Conservation (phyloP, 2,113 vertebrate genomes). For the Copsychus sechellarum region DNA sequence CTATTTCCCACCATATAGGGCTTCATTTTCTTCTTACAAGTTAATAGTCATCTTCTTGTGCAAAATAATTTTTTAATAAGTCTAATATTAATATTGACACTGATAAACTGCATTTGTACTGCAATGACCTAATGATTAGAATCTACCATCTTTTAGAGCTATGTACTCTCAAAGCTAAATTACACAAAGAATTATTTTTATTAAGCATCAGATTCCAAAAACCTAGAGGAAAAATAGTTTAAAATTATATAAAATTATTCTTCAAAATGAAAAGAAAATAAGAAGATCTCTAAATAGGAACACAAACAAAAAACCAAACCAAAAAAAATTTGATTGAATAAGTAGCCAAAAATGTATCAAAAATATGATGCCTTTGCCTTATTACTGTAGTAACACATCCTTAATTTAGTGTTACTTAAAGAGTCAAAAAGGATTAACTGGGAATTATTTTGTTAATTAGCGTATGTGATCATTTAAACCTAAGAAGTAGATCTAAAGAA, state of each 20-base stretch:
- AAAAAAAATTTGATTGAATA: background rate
- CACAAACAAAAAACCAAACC: fast-evolving
- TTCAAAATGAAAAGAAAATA: background rate
- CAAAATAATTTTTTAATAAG: background rate
- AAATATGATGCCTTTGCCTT: background rate
- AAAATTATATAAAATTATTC: background rate
- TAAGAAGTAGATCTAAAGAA: background rate
- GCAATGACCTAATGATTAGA: background rate
- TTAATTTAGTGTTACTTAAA: background rate
- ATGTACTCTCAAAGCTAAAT: background rate
- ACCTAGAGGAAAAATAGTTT: background rate
- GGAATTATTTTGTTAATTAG: background rate
- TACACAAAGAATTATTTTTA: background rate
- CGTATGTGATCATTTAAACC: background rate
- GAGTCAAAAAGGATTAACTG: background rate
- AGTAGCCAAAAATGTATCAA: background rate
- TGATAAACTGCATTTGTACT: background rate
- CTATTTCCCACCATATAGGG: background rate
- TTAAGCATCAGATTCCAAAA: background rate
- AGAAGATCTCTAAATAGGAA: background rate
- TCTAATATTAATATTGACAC: background rate
- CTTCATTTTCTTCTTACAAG: background rate
- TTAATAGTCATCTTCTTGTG: background rate
- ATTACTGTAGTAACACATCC: background rate
- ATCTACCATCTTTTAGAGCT: background rate